Evolutionary conservation across 2,888 invertebrate species (phyloP).

Genomic region (Encarsia formosa): DNA sequence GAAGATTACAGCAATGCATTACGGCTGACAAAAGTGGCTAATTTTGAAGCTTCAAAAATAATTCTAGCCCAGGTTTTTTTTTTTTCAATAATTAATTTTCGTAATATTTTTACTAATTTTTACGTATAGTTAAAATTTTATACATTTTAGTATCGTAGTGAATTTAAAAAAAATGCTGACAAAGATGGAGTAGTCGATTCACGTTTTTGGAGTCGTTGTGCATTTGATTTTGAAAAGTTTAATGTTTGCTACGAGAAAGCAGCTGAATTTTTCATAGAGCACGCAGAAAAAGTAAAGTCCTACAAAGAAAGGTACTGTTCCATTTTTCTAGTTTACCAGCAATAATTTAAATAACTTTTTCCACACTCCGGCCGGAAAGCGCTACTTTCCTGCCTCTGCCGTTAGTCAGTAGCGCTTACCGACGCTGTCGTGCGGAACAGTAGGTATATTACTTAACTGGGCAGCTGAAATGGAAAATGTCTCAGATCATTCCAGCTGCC

Average conservation of each 20-base stretch:
- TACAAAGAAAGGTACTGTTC: slow-evolving; percentile 39
- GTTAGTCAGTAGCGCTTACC: too few species aligned
- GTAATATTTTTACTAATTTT: too few species aligned
- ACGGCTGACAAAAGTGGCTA: slow-evolving; percentile 54
- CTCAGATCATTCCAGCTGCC: too few species aligned
- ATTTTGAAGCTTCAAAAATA: slow-evolving; percentile 38
- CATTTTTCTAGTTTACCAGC: neutral
- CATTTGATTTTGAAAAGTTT: slow-evolving; percentile 60
- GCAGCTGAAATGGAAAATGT: too few species aligned
- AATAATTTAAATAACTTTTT: too few species aligned
- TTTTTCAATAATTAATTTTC: neutral
- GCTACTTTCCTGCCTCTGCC: too few species aligned
- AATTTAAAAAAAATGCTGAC: slow-evolving; percentile 51
- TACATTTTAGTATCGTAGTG: slow-evolving; percentile 38
- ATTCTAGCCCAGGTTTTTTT: slow-evolving; percentile 43
- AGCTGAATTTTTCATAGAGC: slow-evolving; percentile 61
- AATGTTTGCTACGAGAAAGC: slow-evolving; percentile 61
- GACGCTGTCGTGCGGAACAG: too few species aligned
- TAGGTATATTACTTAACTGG: too few species aligned
- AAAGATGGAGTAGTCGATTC: slow-evolving; percentile 40
- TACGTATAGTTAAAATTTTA: slow-evolving; percentile 1
- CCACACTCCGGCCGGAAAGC: too few species aligned
- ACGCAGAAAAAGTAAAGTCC: slow-evolving; percentile 54
- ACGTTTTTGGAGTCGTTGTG: slow-evolving; percentile 59
- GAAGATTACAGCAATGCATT: slow-evolving; percentile 59